Evolutionary conservation across 2,113 vertebrate species (phyloP).

Genomic region (Pachyramphus minor): DNA sequence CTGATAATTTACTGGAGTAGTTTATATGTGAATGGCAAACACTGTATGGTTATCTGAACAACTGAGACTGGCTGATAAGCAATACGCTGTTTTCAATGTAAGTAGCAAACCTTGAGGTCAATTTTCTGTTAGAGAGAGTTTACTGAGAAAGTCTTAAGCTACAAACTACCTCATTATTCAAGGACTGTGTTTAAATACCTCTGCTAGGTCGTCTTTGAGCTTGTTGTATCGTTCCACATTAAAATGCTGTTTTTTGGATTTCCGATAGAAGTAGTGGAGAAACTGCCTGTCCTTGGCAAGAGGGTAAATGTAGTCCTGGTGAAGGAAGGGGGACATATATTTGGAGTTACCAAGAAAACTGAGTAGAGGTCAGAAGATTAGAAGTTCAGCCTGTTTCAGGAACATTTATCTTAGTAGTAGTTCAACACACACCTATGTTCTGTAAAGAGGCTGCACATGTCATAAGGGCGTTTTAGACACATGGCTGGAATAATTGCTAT

Average conservation of each 20-base stretch:
- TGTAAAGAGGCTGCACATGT: background rate
- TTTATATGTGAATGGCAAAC: background rate
- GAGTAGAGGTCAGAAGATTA: background rate
- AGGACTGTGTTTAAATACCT: conserved; percentile 71
- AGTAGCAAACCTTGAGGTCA: background rate
- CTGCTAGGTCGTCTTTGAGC: conserved; percentile 82
- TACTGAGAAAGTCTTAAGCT: background rate
- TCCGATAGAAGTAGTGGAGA: conserved; percentile 86
- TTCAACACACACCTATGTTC: background rate
- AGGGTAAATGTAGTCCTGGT: conserved; percentile 89
- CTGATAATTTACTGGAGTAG: background rate
- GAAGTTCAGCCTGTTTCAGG: background rate
- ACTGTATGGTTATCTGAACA: background rate
- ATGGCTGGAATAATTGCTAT: background rate
- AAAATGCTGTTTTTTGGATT: conserved; percentile 78
- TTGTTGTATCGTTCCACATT: conserved; percentile 85
- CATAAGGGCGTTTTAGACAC: background rate
- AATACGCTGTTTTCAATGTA: background rate
- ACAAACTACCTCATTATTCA: background rate
- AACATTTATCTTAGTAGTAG: background rate
- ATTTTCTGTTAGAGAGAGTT: background rate
- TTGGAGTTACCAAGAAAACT: background rate
- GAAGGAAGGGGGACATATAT: background rate
- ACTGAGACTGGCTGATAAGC: background rate
- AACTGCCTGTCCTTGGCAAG: conserved; percentile 82